Percentiles rank a stretch among this genome's conserved stretches.
Conservation (phyloP, 1,140 invertebrate species). For the Melanaphis sacchari region DNA sequence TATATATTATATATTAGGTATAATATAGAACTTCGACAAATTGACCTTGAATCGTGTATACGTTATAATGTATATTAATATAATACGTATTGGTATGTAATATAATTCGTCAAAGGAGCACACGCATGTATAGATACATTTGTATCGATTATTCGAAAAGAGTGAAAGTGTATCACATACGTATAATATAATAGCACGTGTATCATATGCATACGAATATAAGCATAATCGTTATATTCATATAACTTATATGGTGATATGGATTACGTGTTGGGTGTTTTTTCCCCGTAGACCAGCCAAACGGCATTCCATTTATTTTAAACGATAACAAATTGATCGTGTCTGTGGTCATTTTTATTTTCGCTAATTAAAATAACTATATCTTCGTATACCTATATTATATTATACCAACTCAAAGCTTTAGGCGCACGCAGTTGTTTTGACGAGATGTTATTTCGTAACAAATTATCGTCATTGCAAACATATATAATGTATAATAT, state of each 20-base stretch:
- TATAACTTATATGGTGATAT: constrained; percentile 13
- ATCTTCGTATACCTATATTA: background rate
- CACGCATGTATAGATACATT: background rate
- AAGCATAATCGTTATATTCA: background rate
- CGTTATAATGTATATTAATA: background rate
- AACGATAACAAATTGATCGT: background rate
- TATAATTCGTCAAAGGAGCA: background rate
- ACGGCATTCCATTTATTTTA: constrained; percentile 5
- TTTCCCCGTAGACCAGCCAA: background rate
- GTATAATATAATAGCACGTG: background rate
- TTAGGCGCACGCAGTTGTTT: background rate
- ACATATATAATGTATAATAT: background rate
- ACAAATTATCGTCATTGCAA: background rate
- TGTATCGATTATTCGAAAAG: constrained; percentile 40
- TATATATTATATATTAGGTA: background rate
- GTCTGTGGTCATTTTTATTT: background rate
- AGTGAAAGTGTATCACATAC: constrained; percentile 43
- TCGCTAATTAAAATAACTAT: constrained; percentile 8
- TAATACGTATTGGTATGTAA: background rate
- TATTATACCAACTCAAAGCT: background rate
- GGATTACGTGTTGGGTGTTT: background rate
- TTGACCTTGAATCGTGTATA: background rate
- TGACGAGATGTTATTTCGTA: too few species aligned
- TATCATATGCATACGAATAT: constrained; percentile 3
- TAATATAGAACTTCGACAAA: background rate